Base-by-base conservation (phyloP, 2,888 invertebrate genomes). In the Drosophila hamatofila region DNA sequence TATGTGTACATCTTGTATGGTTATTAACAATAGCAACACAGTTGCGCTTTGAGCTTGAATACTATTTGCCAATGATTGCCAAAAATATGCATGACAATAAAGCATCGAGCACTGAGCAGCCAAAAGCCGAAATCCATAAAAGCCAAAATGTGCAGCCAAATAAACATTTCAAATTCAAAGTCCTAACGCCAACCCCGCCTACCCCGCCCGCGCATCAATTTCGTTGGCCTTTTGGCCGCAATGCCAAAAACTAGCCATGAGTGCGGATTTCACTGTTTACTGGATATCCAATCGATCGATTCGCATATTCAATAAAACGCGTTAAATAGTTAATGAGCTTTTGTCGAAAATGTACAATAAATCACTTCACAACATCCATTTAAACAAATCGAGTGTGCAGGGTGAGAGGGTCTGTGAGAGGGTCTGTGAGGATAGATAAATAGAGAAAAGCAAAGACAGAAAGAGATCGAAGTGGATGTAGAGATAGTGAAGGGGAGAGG, bases 31-130 rank as follows among this genome's bases (percentile, higher is more conserved):
- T 54, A 23, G 58, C 52, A 56, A 72, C 66, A 70, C 35, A 67
- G 63, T 68, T 68, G 65, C 58, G 58, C 65, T 68, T 78, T 74
- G 46, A 68, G 73, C 56, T 64, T 49, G 48, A 77, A 56, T 54
- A 18, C 18, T 23, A 60, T 41, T 51, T 62, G 39, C 39, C 57
- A 54, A 39, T 44, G 33, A 25, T 51, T 30, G 35, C 23, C 55
- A 21, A 12, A 52, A 72, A 59, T 41, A 57, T 54, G 61, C 46
- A 71, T 37, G 23, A 35, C 52, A 35, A 52, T 37, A 30, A 30
- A 42, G 21, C 56, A 33, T 21, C 30, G 41, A 41, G 54, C 52
- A 4, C 5, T n/a, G 58, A 54, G 44, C 44, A 30, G 57, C 60
- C 64, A 58, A 49, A 58, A 56, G 56, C 41, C 27, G 35, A 62